Evolutionary conservation across 2,113 vertebrate genomes (phyloP), one percentile per base, ranked within the genome.

Genomic region (Anser cygnoides): DNA sequence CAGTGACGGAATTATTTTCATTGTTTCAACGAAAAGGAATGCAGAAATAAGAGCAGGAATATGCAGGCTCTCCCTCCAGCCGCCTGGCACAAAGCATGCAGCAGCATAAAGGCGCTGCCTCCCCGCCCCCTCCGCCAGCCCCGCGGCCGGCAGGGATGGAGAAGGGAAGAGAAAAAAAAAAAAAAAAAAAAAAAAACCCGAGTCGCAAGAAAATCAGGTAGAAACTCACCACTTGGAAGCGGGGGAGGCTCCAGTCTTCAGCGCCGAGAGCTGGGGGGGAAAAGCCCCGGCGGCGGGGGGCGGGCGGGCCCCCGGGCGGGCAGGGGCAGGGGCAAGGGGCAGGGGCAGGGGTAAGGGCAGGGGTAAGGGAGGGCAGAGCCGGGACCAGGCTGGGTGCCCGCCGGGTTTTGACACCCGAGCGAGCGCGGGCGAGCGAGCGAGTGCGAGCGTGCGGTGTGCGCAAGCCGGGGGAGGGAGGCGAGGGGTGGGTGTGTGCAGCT

Each of bases 211-310:
- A 95, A 61, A 97, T n/a, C 95, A 66, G 87, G 95, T 95, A 87
- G 59, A 91, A 97, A 98, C 98, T 98, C 98, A 98, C 98, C 97
- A 18, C 95, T 90, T 28, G 83, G 96, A 72, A 93, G 97, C 58
- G 87, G 94, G 93, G 95, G 94, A 87, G 94, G 93, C 87, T 94
- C 97, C 97, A 80, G 11, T 92, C 96, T 94, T 94, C 96, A 37
- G 79, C 89, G 87, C 87, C 11, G 66, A 90, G 96, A 73, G 85
- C 72, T 46, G 87, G 93, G 87, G 55, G 91, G 44, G 66, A 59
- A 76, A 93, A 93, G 46, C 46, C 93, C 22, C 84, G 62, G 66
- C 39, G 50, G 71, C 28, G 54, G 78, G 68, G 90, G 86, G 94
- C 86, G 94, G 96, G 95, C 63, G 62, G 76, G 33, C 46, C 62